These are phyloP conservation scores for Telmatochromis brachygnathus DNA, from an alignment of 2,113 vertebrate species.

Conservation along the genomic window DNA sequence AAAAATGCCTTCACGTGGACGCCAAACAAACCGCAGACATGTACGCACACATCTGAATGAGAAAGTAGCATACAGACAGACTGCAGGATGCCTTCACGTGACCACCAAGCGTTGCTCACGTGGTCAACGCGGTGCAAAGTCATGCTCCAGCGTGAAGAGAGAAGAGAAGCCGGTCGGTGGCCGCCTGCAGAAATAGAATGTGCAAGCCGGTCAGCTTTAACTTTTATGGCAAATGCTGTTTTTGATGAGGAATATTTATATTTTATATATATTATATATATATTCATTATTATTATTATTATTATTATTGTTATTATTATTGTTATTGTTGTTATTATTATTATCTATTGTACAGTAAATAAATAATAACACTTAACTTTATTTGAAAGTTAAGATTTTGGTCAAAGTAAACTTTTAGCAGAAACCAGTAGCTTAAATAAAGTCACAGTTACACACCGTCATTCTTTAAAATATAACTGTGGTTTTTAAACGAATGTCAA, in stretches of 20 bases:
- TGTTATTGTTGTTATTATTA: accelerated
- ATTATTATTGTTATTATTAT: accelerated
- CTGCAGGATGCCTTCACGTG: not conserved
- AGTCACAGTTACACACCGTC: not conserved
- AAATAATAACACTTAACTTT: not conserved
- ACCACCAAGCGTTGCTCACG: not conserved
- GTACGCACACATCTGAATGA: not conserved
- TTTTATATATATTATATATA: not conserved
- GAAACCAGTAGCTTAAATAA: not conserved
- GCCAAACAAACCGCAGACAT: not conserved
- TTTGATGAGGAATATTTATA: not conserved
- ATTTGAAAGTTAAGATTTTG: not conserved
- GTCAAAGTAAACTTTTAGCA: not conserved
- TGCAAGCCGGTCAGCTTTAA: not conserved
- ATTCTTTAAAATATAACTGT: not conserved
- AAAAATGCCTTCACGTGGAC: not conserved
- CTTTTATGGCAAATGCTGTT: not conserved
- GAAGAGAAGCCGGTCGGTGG: not conserved
- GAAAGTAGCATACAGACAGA: not conserved
- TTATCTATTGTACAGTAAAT: not conserved
- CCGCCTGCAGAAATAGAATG: not conserved
- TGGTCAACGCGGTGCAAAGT: not conserved
- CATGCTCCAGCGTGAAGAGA: not conserved
- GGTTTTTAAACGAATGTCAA: not conserved
- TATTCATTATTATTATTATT: not conserved